A percentile compares a stretch with the other conserved stretches of the same genome.
Evolutionary conservation across 2,797 vertebrate genomes (phyloP).

Genomic region (Aldrovandia affinis): DNA sequence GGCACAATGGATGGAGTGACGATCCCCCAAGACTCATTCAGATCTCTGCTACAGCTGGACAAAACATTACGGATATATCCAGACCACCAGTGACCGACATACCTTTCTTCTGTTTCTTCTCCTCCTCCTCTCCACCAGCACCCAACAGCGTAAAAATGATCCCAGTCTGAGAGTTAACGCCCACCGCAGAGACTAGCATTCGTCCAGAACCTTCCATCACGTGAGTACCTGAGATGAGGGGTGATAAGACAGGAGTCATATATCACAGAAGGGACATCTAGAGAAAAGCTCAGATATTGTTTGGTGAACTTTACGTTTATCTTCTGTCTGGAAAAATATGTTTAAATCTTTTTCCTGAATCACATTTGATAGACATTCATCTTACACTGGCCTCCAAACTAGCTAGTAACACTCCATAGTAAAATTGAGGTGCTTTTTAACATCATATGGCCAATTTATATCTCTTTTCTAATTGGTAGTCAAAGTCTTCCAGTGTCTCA

Average conservation of each 20-base stretch:
- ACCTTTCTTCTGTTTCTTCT: constrained; percentile 99
- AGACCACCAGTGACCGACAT: constrained; percentile 43
- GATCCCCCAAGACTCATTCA: not conserved
- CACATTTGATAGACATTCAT: not conserved
- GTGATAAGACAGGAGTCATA: not conserved
- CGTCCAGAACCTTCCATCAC: constrained; percentile 98
- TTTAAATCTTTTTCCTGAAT: not conserved
- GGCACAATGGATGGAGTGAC: not conserved
- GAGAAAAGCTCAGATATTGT: constrained; percentile 1
- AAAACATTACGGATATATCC: constrained; percentile 54
- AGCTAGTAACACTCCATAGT: not conserved
- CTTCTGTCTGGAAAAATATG: too few relatives aligned
- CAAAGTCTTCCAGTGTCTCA: not conserved
- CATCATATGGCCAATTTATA: not conserved
- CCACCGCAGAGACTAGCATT: constrained; percentile 94
- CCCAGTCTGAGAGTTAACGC: constrained; percentile 97
- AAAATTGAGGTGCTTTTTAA: not conserved
- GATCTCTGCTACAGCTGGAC: not conserved
- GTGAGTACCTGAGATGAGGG: constrained; percentile 83
- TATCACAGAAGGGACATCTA: not conserved
- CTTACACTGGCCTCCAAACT: not conserved
- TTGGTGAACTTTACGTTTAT: not conserved
- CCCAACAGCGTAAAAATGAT: constrained; percentile 97
- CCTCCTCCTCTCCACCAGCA: constrained; percentile 89
- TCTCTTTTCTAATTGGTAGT: not conserved